A percentile compares a stretch with the other conserved stretches of the same genome.
phyloP scores from a whole-genome alignment of 2,113 vertebrate species.

The Chaetorhynchus papuensis region DNA sequence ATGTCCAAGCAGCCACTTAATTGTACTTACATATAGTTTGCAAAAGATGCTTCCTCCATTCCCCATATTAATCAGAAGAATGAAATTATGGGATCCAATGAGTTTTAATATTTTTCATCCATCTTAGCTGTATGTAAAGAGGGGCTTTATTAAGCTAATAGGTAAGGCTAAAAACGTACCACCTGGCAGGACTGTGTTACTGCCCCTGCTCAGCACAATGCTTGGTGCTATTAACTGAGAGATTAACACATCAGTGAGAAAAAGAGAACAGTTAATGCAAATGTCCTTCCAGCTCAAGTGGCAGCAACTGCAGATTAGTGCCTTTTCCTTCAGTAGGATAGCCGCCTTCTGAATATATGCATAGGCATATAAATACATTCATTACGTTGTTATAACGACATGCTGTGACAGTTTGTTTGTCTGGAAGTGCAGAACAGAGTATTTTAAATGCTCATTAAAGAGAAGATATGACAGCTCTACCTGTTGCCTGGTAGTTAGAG shows the following conservation, averaged over 20 bases:
- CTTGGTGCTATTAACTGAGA: background rate
- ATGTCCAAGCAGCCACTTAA: background rate
- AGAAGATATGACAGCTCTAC: constrained; percentile 8
- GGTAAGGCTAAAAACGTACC: background rate
- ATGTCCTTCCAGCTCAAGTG: background rate
- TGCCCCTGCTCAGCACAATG: background rate
- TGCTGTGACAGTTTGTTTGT: background rate
- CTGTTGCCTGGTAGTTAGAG: background rate
- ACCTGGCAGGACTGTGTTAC: background rate
- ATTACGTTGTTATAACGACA: constrained; percentile 11
- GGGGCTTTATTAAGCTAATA: background rate
- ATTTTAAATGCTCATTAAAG: constrained; percentile 48
- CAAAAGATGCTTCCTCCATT: background rate
- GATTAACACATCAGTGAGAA: background rate
- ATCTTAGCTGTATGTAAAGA: background rate
- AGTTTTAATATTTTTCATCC: background rate
- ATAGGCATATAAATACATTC: constrained; percentile 18
- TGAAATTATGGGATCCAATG: background rate
- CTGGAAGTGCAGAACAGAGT: background rate
- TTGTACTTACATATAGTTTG: background rate
- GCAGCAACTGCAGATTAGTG: background rate
- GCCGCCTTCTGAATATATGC: background rate
- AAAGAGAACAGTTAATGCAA: background rate
- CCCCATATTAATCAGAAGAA: background rate
- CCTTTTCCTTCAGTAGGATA: background rate